Percentiles rank a stretch among this genome's conserved stretches.
phyloP scores from a whole-genome alignment of 2,888 invertebrate genomes.

The Apotomis turbidana region DNA sequence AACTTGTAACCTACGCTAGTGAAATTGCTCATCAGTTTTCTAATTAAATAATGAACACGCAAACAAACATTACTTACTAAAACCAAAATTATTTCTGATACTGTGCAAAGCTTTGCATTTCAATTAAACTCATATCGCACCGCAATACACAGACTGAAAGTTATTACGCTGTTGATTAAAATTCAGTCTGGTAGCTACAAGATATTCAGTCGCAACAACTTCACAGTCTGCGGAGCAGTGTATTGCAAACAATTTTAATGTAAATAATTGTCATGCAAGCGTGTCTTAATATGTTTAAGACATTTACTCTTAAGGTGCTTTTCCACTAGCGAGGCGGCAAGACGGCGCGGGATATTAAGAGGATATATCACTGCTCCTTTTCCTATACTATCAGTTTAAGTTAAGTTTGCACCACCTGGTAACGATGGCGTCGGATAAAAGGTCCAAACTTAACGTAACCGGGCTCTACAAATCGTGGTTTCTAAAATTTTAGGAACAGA shows the following conservation, averaged over 20 bases:
- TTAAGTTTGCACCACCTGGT: no score
- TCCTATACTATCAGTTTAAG: no score
- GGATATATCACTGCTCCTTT: no score
- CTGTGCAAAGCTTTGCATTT: background rate
- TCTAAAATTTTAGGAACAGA: no score
- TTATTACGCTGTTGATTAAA: slow-evolving; percentile 18
- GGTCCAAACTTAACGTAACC: no score
- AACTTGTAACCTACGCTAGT: no score
- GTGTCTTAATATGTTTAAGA: background rate
- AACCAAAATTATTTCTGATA: background rate
- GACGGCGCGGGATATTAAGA: no score
- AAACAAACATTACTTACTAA: background rate
- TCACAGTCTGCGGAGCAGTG: slow-evolving; percentile 5
- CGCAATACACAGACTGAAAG: slow-evolving; percentile 1
- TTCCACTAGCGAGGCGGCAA: no score
- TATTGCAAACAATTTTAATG: slow-evolving; percentile 14
- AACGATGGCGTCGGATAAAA: no score
- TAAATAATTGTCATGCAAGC: slow-evolving; percentile 12
- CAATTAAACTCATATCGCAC: background rate
- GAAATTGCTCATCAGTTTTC: background rate
- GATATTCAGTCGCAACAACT: slow-evolving; percentile 5
- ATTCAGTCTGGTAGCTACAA: slow-evolving; percentile 19
- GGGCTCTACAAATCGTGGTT: no score
- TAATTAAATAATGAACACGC: background rate
- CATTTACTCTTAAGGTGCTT: no score